Conservation (phyloP, 1,140 invertebrate species). For the Neodiprion lecontei region DNA sequence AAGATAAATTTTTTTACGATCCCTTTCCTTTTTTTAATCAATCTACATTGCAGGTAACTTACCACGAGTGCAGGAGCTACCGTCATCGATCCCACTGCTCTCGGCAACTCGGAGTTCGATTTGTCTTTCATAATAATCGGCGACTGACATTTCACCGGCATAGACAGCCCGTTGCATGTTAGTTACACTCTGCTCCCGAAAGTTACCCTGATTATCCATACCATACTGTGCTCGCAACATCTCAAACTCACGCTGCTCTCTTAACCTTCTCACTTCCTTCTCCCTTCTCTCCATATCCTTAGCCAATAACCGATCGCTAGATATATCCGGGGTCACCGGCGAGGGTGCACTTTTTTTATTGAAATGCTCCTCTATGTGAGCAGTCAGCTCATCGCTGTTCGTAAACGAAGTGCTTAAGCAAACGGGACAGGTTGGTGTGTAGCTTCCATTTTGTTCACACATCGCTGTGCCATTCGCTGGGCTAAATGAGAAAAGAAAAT, state of each 20-base stretch:
- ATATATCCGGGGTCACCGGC: slow-evolving; percentile 61
- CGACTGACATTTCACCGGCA: slow-evolving; percentile 82
- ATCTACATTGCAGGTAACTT: slow-evolving; percentile 35
- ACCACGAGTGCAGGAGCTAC: slow-evolving; percentile 79
- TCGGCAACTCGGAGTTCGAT: slow-evolving; percentile 77
- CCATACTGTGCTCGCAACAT: slow-evolving; percentile 84
- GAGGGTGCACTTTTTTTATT: slow-evolving; percentile 59
- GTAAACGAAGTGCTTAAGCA: slow-evolving; percentile 63
- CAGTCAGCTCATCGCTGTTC: slow-evolving; percentile 64
- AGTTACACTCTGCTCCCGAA: slow-evolving; percentile 80
- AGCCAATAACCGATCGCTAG: slow-evolving; percentile 65
- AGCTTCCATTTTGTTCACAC: slow-evolving; percentile 46
- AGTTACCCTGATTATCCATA: slow-evolving; percentile 86
- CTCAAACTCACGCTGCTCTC: slow-evolving; percentile 84
- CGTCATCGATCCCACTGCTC: slow-evolving; percentile 81
- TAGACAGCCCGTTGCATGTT: slow-evolving; percentile 86
- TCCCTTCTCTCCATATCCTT: slow-evolving; percentile 71
- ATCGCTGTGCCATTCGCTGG: slow-evolving; percentile 53
- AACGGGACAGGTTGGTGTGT: slow-evolving; percentile 63
- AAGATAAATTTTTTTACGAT: not conserved
- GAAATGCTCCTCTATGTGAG: slow-evolving; percentile 77
- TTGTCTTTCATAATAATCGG: slow-evolving; percentile 85
- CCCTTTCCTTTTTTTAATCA: too few species aligned
- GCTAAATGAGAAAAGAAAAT: slow-evolving; percentile 30
- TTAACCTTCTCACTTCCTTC: slow-evolving; percentile 72